Percentiles rank a stretch among this genome's conserved stretches.
These are phyloP conservation scores for Atherinosoma microstoma DNA, from an alignment of 2,797 vertebrate genomes.

Conservation along the genomic window DNA sequence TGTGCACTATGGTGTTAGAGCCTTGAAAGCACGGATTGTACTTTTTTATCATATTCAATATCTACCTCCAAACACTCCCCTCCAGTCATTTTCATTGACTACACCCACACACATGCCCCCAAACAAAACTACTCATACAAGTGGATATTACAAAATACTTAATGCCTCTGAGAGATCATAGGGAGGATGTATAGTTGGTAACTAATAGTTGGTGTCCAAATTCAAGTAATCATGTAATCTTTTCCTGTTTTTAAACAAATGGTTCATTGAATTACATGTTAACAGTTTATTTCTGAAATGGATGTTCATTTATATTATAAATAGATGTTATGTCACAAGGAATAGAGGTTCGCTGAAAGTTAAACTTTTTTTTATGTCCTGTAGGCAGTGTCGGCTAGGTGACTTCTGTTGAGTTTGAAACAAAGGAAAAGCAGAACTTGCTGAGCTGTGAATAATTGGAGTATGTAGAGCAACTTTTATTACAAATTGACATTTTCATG, in stretches of 20 bases:
- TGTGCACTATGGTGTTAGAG: conserved; percentile 4
- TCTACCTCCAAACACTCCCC: neutral
- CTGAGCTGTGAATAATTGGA: neutral
- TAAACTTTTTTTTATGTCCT: neutral
- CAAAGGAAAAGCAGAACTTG: neutral
- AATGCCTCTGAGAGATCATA: neutral
- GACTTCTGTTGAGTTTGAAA: neutral
- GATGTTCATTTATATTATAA: neutral
- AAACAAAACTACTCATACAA: neutral
- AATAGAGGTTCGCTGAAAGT: neutral
- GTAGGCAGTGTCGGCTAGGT: neutral
- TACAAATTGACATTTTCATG: no score
- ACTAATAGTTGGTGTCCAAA: neutral
- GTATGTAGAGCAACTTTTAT: neutral
- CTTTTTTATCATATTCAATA: conserved; percentile 6
- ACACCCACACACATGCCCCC: neutral
- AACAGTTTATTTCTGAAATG: no score
- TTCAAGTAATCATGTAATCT: neutral
- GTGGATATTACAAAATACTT: neutral
- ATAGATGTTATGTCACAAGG: neutral
- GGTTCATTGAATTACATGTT: neutral
- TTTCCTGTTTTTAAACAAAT: neutral
- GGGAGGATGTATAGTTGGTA: neutral
- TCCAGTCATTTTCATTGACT: neutral
- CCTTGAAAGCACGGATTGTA: conserved; percentile 13